Percentiles rank a stretch among this genome's conserved stretches.
These are phyloP conservation scores for Venustoraphidia nigricollis DNA, from an alignment of 2,888 invertebrate genomes.

Conservation along the genomic window DNA sequence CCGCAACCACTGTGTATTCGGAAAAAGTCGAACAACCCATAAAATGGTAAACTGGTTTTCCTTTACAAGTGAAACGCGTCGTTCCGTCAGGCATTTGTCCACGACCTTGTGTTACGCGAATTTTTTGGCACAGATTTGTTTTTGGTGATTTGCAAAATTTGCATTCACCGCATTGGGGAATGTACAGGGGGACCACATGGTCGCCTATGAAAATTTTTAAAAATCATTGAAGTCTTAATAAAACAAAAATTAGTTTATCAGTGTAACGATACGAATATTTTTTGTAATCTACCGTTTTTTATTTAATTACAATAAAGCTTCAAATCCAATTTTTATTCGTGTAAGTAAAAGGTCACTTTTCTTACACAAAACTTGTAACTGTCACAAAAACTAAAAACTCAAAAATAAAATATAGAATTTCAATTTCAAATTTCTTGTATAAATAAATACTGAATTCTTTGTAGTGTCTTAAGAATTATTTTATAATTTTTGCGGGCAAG, in stretches of 20 bases:
- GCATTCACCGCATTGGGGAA: constrained; percentile 93
- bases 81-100: constrained; percentile 91
- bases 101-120: constrained; percentile 70
- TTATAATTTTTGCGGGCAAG: no score
- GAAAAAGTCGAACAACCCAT: constrained; percentile 96
- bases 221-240: constrained; percentile 4
- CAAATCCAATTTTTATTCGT: neutral
- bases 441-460: no score
- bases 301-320: neutral
- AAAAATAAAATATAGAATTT: no score
- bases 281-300: no score
- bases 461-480: no score
- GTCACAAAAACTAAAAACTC: no score
- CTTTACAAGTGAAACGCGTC: constrained; percentile 67
- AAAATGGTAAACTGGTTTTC: constrained; percentile 69
- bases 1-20: constrained; percentile 87
- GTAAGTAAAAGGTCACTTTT: neutral
- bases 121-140: constrained; percentile 93
- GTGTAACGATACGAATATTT: no score
- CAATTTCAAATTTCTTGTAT: no score
- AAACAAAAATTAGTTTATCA: constrained; percentile 1
- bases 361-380: no score
- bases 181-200: constrained; percentile 92
- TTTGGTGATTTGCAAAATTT: constrained; percentile 91
- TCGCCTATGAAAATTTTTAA: constrained; percentile 44